phyloP scores from a whole-genome alignment of 2,888 invertebrate genomes.

The Drosophila tripunctata region DNA sequence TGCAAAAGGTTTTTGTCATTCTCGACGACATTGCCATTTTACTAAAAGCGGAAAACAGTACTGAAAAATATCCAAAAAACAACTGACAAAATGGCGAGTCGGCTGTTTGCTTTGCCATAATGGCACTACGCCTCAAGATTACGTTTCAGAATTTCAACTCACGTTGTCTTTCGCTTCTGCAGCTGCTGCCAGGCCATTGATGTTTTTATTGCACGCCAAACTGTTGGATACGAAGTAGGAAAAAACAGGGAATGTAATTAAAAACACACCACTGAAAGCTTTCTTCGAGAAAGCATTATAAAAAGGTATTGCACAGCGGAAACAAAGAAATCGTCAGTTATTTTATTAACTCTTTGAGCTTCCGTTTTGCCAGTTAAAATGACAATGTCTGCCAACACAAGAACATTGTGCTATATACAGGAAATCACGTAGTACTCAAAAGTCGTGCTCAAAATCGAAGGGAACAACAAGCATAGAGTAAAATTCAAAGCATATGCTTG shows the following conservation, averaged over 20 bases:
- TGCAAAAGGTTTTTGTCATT: constrained; percentile 40
- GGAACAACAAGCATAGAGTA: constrained; percentile 1
- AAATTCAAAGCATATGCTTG: constrained; percentile 36
- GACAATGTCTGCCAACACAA: constrained; percentile 7
- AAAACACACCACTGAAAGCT: constrained; percentile 45
- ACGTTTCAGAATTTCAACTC: constrained; percentile 57
- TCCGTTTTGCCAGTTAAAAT: constrained; percentile 59
- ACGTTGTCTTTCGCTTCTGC: constrained; percentile 27
- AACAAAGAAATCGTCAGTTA: constrained; percentile 61
- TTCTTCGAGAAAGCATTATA: constrained; percentile 21
- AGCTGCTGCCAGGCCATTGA: constrained; percentile 59
- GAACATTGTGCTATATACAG: constrained; percentile 17
- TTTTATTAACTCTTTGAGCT: constrained; percentile 68
- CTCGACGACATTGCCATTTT: constrained; percentile 37
- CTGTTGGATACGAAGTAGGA: constrained; percentile 51
- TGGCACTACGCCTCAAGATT: constrained; percentile 54
- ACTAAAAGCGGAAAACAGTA: constrained; percentile 55
- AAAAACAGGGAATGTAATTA: constrained; percentile 54
- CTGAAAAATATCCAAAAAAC: constrained; percentile 20
- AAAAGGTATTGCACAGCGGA: constrained; percentile 27
- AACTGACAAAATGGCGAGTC: constrained; percentile 40
- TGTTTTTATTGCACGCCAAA: constrained; percentile 66
- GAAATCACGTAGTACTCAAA: constrained; percentile 31
- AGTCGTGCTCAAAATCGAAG: constrained; percentile 6
- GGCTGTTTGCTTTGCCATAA: constrained; percentile 48